Conservation (phyloP, 2,888 invertebrate genomes). For the Mylabris sibirica region DNA sequence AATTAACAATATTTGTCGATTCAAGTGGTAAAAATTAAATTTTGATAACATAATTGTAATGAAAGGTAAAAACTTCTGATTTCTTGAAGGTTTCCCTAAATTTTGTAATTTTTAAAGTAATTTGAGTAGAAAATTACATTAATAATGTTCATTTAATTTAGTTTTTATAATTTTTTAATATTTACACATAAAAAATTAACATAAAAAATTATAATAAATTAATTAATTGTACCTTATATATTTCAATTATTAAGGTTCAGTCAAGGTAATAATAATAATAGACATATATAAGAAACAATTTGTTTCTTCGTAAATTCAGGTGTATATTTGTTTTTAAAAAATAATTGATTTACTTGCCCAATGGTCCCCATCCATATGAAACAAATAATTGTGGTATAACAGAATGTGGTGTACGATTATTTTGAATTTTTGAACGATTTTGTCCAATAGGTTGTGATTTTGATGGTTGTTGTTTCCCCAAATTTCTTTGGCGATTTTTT, state of each 20-base stretch:
- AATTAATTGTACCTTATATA: too few relatives aligned
- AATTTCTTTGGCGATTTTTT: slow-evolving; percentile 16
- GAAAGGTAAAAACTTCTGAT: too few relatives aligned
- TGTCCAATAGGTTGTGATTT: slow-evolving; percentile 31
- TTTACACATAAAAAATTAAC: neutral
- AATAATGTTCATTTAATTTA: too few relatives aligned
- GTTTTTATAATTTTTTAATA: too few relatives aligned
- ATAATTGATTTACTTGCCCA: slow-evolving; percentile 52
- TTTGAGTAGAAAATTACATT: too few relatives aligned
- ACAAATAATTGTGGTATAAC: slow-evolving; percentile 64
- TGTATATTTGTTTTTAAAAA: neutral
- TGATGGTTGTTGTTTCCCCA: slow-evolving; percentile 25
- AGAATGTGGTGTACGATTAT: slow-evolving; percentile 53
- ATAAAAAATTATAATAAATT: slow-evolving; percentile 4
- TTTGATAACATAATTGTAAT: too few relatives aligned
- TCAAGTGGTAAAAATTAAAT: too few relatives aligned
- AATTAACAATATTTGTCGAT: too few relatives aligned
- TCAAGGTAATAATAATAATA: slow-evolving; percentile 5
- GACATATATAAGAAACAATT: slow-evolving; percentile 12
- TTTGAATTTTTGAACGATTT: slow-evolving; percentile 21
- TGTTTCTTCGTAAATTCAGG: neutral
- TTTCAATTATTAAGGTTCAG: slow-evolving; percentile 19
- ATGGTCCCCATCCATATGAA: slow-evolving; percentile 65
- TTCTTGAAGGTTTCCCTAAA: too few relatives aligned
- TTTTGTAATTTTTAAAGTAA: too few relatives aligned